phyloP scores from a whole-genome alignment of 2,113 vertebrate genomes.

The Mellivora capensis region DNA sequence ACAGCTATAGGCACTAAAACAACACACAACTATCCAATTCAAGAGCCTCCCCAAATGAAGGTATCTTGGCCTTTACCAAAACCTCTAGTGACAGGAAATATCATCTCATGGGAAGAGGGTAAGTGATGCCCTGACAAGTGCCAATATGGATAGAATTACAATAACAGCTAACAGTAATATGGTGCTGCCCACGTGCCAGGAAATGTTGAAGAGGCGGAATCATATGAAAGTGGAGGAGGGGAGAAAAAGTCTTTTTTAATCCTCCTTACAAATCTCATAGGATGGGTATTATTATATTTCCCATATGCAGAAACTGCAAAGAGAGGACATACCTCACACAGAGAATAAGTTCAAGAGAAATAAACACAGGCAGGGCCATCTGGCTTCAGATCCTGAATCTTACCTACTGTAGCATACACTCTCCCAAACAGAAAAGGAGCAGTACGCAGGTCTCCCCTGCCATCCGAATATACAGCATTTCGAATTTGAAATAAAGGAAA shows the following conservation, averaged over 20 bases:
- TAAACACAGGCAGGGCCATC: background rate
- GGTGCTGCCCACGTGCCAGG: background rate
- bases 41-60: background rate
- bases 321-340: background rate
- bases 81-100: background rate
- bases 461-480: background rate
- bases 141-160: background rate
- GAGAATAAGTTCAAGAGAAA: background rate
- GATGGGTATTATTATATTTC: background rate
- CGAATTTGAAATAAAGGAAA: background rate
- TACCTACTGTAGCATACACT: background rate
- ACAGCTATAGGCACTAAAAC: background rate
- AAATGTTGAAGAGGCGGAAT: background rate
- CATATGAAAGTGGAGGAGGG: background rate
- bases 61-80: background rate
- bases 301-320: background rate
- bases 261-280: background rate
- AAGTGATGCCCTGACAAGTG: background rate
- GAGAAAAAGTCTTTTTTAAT: background rate
- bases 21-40: background rate
- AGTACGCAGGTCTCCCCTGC: rapidly evolving
- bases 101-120: background rate
- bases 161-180: background rate
- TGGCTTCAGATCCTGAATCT: background rate
- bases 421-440: background rate